These are phyloP conservation scores for Meteorus cinctellus DNA, from an alignment of 2,888 invertebrate genomes.

Conservation along the genomic window DNA sequence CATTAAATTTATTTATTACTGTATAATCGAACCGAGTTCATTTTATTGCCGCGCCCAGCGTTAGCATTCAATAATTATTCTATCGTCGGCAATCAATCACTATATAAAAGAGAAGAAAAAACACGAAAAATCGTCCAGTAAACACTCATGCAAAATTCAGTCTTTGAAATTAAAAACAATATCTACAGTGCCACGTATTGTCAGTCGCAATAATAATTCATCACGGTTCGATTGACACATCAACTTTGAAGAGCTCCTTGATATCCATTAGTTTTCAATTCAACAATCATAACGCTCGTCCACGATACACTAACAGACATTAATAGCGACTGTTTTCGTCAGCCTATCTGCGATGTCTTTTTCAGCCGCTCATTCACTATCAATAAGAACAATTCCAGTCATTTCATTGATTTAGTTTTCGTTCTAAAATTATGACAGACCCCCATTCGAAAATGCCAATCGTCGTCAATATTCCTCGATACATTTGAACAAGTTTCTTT, in stretches of 20 bases:
- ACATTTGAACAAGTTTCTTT: conserved; percentile 48
- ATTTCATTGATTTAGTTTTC: conserved; percentile 29
- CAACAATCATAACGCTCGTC: neutral
- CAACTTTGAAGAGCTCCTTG: conserved; percentile 16
- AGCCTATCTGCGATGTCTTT: neutral
- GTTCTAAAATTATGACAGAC: conserved; percentile 44
- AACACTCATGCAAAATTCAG: conserved; percentile 62
- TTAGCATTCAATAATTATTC: conserved; percentile 10
- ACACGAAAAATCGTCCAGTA: conserved; percentile 41
- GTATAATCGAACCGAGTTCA: conserved; percentile 38
- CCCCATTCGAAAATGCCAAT: conserved; percentile 39
- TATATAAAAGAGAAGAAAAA: conserved; percentile 10
- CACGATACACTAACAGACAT: neutral
- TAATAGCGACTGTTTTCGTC: neutral
- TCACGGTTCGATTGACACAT: conserved; percentile 24
- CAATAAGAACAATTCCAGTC: conserved; percentile 15
- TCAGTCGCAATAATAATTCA: conserved; percentile 46
- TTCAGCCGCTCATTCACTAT: neutral
- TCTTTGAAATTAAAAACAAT: conserved; percentile 65
- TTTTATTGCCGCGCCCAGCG: conserved; percentile 12
- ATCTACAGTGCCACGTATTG: conserved; percentile 47
- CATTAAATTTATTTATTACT: conserved; percentile 38
- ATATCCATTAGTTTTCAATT: conserved; percentile 1
- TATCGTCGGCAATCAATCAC: neutral
- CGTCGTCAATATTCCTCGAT: conserved; percentile 44